phyloP scores from a whole-genome alignment of 2,113 vertebrate genomes.

The Saimiri boliviensis region DNA sequence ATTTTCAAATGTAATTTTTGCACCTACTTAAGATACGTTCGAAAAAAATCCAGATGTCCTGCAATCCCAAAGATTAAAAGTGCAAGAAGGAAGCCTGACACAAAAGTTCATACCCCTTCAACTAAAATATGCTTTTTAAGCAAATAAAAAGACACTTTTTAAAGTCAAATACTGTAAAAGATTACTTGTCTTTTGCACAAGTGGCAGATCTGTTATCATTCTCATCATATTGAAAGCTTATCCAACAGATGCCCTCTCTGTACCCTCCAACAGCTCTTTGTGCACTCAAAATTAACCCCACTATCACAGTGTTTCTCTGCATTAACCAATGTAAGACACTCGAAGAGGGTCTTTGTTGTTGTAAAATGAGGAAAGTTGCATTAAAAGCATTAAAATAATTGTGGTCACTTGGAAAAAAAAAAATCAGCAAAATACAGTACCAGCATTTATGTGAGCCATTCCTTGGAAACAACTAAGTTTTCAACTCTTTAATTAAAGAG shows the following conservation, averaged over 20 bases:
- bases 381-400: constrained; percentile 85
- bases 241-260: constrained; percentile 88
- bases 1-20: not conserved
- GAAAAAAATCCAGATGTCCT: not conserved
- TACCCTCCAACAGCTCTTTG: constrained; percentile 84
- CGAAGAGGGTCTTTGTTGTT: constrained; percentile 84
- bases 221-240: constrained; percentile 87
- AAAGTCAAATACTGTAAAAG: constrained; percentile 75
- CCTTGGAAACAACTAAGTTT: constrained; percentile 82
- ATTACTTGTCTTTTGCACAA: constrained; percentile 75
- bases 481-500: constrained; percentile 79
- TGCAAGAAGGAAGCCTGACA: not conserved
- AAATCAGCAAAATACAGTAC: constrained; percentile 79
- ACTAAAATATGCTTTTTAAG: constrained; percentile 68
- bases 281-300: constrained; percentile 82
- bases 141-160: constrained; percentile 67
- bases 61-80: not conserved
- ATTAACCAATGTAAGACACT: constrained; percentile 74
- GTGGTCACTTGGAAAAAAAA: constrained; percentile 79
- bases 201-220: constrained; percentile 79
- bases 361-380: constrained; percentile 83
- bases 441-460: constrained; percentile 74
- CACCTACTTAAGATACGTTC: not conserved
- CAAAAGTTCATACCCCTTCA: not conserved
- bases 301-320: constrained; percentile 77